Evolutionary conservation across 2,113 vertebrate species (phyloP).

Genomic region (Euleptes europaea): DNA sequence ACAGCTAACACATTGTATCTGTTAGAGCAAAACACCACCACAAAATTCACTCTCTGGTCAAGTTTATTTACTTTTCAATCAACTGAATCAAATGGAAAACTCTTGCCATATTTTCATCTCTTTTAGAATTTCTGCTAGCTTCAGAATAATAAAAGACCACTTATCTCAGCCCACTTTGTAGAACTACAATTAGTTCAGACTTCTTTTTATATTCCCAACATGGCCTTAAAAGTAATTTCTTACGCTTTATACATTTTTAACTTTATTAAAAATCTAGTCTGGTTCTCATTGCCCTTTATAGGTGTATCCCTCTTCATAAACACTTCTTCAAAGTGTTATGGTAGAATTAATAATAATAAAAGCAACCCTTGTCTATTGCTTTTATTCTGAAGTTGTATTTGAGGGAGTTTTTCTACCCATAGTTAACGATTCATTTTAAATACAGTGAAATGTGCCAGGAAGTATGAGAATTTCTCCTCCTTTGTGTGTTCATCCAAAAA

Average conservation of each 20-base stretch:
- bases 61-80: constrained; percentile 42
- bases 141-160: constrained; percentile 27
- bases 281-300: constrained; percentile 41
- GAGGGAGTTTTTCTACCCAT: constrained; percentile 39
- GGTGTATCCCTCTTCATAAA: constrained; percentile 26
- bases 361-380: constrained; percentile 7
- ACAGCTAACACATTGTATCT: constrained; percentile 26
- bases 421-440: constrained; percentile 46
- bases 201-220: constrained; percentile 28
- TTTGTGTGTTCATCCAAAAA: constrained; percentile 56
- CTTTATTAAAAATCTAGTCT: constrained; percentile 46
- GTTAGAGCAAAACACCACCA: neutral
- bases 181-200: constrained; percentile 49
- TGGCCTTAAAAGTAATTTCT: constrained; percentile 42
- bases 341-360: constrained; percentile 48
- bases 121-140: constrained; percentile 53
- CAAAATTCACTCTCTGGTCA: constrained; percentile 16
- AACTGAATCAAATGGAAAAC: constrained; percentile 33
- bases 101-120: constrained; percentile 36
- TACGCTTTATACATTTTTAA: constrained; percentile 63
- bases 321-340: constrained; percentile 43
- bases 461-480: constrained; percentile 46
- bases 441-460: constrained; percentile 22
- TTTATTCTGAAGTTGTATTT: constrained; percentile 46
- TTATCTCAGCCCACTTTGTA: constrained; percentile 40